Evolutionary conservation across 2,797 vertebrate genomes (phyloP).

Genomic region (Pangasius larnaudii): DNA sequence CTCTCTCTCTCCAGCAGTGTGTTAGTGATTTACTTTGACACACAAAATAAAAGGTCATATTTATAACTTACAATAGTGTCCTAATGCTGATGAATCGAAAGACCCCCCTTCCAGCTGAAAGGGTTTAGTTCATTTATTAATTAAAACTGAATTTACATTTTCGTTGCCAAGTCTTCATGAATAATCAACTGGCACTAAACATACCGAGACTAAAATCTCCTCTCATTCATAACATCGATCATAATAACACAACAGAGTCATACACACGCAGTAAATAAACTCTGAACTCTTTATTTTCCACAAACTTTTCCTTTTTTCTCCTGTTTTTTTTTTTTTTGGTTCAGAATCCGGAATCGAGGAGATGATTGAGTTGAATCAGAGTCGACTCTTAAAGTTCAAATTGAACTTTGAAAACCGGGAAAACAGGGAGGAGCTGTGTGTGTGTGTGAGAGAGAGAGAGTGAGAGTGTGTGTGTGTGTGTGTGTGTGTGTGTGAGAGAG

Average conservation of each 20-base stretch:
- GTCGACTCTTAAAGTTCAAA: not conserved
- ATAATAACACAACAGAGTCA: not conserved
- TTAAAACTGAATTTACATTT: too few relatives aligned
- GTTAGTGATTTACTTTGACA: not conserved
- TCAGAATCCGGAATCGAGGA: not conserved
- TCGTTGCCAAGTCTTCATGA: not conserved
- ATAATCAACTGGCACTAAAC: not conserved
- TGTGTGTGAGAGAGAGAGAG: too few relatives aligned
- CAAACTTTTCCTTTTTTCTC: not conserved
- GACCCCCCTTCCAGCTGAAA: not conserved
- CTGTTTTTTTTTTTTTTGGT: not conserved
- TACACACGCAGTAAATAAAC: not conserved
- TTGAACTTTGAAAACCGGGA: constrained; percentile 2
- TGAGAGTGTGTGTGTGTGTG: too few relatives aligned
- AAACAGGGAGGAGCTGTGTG: not conserved
- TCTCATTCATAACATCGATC: not conserved
- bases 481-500: too few relatives aligned
- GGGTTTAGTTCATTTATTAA: not conserved
- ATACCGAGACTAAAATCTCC: not conserved
- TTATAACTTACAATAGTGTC: not conserved
- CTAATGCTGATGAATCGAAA: not conserved
- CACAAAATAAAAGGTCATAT: not conserved
- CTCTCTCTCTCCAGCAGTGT: not conserved
- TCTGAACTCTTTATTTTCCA: not conserved
- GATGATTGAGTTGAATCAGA: not conserved